Conservation (phyloP, 2,888 invertebrate genomes). For the Drosophila parthenogenetica region DNA sequence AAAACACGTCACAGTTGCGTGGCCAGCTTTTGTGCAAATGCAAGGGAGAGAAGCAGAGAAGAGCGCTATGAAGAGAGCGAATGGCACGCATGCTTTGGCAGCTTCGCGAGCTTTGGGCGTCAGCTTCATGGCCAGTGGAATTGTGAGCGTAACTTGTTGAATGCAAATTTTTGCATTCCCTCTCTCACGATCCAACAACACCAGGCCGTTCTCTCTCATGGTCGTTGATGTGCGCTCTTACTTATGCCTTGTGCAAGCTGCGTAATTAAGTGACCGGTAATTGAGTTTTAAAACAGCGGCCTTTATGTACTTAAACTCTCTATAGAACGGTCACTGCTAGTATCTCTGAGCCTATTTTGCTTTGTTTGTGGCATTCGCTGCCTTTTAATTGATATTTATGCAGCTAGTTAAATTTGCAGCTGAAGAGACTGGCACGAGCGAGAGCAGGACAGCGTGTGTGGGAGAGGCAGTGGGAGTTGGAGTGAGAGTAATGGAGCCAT, state of each 20-base stretch:
- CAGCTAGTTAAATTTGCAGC: slow-evolving; percentile 66
- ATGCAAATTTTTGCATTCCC: slow-evolving; percentile 66
- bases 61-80: slow-evolving; percentile 13
- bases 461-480: slow-evolving; percentile 4
- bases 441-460: slow-evolving; percentile 2
- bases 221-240: slow-evolving; percentile 8
- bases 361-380: slow-evolving; percentile 51
- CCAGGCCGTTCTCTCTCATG: neutral
- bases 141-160: slow-evolving; percentile 55
- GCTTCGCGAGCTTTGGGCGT: slow-evolving; percentile 43
- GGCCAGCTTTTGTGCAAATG: slow-evolving; percentile 62
- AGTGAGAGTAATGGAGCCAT: slow-evolving; percentile 27
- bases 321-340: slow-evolving; percentile 11
- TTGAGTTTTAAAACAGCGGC: slow-evolving; percentile 68
- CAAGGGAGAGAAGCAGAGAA: slow-evolving; percentile 2
- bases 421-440: neutral
- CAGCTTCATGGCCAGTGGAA: slow-evolving; percentile 61
- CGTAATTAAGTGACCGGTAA: slow-evolving; percentile 76
- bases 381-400: slow-evolving; percentile 78
- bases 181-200: slow-evolving; percentile 22
- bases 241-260: slow-evolving; percentile 38
- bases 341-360: slow-evolving; percentile 32
- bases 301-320: slow-evolving; percentile 19
- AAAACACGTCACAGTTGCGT: slow-evolving; percentile 74
- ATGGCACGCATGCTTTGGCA: slow-evolving; percentile 44